phyloP scores from a whole-genome alignment of 1,140 invertebrate species.

The Prorops nasuta region DNA sequence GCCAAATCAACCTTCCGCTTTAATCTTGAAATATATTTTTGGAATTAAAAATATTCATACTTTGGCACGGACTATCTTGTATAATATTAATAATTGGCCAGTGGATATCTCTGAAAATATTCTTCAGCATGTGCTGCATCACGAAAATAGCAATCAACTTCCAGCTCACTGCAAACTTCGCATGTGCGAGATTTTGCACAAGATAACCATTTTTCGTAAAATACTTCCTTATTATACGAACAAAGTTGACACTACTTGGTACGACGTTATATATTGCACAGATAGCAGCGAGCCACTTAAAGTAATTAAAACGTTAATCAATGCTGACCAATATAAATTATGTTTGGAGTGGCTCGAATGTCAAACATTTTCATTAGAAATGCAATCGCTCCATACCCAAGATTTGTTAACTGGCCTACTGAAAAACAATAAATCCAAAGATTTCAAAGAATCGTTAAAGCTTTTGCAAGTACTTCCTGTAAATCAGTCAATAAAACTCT shows the following conservation, averaged over 20 bases:
- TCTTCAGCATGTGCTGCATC: conserved; percentile 33
- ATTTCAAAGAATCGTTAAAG: conserved; percentile 42
- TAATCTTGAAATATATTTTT: conserved; percentile 35
- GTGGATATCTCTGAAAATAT: conserved; percentile 38
- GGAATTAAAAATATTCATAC: conserved; percentile 42
- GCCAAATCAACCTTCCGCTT: conserved; percentile 8
- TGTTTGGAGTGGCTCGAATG: conserved; percentile 64
- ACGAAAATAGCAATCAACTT: conserved; percentile 38
- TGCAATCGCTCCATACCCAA: conserved; percentile 34
- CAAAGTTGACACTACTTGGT: conserved; percentile 45
- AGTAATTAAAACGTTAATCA: conserved; percentile 39
- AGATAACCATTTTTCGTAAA: conserved; percentile 52
- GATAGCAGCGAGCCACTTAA: conserved; percentile 39
- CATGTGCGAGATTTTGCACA: conserved; percentile 47
- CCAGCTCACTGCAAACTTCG: conserved; percentile 38
- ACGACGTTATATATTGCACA: conserved; percentile 49
- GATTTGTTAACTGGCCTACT: conserved; percentile 43
- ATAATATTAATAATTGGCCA: conserved; percentile 38
- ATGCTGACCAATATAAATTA: conserved; percentile 58
- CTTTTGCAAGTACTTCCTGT: conserved; percentile 57
- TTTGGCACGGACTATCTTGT: conserved; percentile 33
- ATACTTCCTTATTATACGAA: conserved; percentile 44
- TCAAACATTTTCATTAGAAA: conserved; percentile 46
- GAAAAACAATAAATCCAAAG: conserved; percentile 30
- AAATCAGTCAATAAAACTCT: conserved; percentile 59